These are phyloP conservation scores for Steinernema carpocapsae DNA, from an alignment of 2,888 invertebrate species.

Conservation along the genomic window DNA sequence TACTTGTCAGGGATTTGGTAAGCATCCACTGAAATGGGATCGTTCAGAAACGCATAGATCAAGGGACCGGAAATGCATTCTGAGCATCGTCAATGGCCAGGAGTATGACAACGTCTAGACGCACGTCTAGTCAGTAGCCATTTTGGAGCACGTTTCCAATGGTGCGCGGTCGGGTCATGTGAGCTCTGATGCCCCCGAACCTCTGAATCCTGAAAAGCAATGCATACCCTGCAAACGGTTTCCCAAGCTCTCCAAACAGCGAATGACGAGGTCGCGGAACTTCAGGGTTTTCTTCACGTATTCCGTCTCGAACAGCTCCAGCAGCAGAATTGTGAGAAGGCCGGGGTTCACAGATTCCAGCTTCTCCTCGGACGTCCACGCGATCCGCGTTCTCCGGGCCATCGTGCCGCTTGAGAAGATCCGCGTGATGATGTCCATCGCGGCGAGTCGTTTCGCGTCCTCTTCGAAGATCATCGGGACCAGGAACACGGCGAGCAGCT, in stretches of 20 bases:
- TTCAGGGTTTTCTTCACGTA: neutral
- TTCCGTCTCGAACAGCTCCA: neutral
- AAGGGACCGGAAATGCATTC: no score
- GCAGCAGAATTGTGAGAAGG: neutral
- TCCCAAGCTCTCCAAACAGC: neutral
- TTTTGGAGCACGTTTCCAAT: no score
- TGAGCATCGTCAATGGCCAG: no score
- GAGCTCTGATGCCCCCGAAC: no score
- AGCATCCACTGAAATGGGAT: neutral
- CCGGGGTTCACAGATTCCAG: conserved; percentile 10
- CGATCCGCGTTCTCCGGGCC: neutral
- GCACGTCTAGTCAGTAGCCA: no score
- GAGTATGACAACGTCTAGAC: no score
- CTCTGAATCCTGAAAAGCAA: no score
- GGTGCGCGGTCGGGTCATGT: no score
- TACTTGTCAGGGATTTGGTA: conserved; percentile 11
- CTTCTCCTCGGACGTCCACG: neutral
- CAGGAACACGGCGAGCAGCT: neutral
- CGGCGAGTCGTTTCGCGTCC: neutral
- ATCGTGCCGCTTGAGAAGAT: neutral
- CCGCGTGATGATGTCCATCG: neutral
- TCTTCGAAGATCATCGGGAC: neutral
- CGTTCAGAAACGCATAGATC: no score
- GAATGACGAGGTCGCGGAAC: neutral
- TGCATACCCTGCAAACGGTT: conserved; percentile 15